phyloP scores from a whole-genome alignment of 2,797 vertebrate genomes.

The Girardinus metallicus region DNA sequence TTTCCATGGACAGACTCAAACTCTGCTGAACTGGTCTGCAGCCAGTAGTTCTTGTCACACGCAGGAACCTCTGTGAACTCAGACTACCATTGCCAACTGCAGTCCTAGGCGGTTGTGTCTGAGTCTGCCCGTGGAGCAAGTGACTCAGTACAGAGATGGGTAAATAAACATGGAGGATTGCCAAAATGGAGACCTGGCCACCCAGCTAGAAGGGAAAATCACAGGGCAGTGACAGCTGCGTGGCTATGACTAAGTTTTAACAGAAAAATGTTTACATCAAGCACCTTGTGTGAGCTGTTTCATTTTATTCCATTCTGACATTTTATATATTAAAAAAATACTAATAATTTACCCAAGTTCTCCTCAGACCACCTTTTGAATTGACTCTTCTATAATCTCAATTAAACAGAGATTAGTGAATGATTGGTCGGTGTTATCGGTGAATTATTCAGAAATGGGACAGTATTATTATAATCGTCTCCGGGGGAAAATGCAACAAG shows the following conservation, averaged over 20 bases:
- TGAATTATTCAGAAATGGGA: slow-evolving; percentile 35
- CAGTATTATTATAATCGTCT: slow-evolving; percentile 50
- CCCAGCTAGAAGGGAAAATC: not conserved
- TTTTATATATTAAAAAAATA: slow-evolving; percentile 10
- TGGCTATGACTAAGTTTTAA: not conserved
- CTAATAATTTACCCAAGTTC: slow-evolving; percentile 21
- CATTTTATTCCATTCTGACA: slow-evolving; percentile 1
- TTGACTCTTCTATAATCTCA: slow-evolving; percentile 35
- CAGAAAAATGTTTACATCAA: not conserved
- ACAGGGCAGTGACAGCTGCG: not conserved
- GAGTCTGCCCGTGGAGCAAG: not conserved
- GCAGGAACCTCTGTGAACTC: not conserved
- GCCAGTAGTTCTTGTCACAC: not conserved
- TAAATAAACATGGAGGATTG: slow-evolving; percentile 5
- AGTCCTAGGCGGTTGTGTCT: not conserved
- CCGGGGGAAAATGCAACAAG: slow-evolving; percentile 32
- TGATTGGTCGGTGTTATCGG: slow-evolving; percentile 42
- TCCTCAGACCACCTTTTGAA: slow-evolving; percentile 27
- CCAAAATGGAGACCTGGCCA: slow-evolving; percentile 12
- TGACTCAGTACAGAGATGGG: slow-evolving; percentile 5
- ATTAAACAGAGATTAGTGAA: slow-evolving; percentile 33
- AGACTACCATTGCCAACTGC: not conserved
- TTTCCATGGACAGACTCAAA: not conserved
- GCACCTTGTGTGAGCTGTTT: not conserved
- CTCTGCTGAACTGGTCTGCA: not conserved